phyloP scores from a whole-genome alignment of 2,797 vertebrate genomes.

The Pterois miles region DNA sequence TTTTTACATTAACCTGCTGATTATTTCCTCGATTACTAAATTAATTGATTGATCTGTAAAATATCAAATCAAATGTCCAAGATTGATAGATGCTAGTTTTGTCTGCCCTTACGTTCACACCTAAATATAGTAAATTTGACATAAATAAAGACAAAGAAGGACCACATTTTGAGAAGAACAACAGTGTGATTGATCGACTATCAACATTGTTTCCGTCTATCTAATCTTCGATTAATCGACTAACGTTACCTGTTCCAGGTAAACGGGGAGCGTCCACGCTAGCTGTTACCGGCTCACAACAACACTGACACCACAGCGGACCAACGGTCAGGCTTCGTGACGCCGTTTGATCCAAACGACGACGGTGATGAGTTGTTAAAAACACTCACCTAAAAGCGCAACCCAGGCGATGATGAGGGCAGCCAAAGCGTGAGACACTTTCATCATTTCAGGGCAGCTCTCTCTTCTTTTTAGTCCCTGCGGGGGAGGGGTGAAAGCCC shows the following conservation, averaged over 20 bases:
- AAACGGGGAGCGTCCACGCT: no score
- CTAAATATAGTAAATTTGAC: no score
- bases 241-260: not conserved
- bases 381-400: conserved; percentile 75
- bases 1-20: no score
- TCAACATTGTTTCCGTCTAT: not conserved
- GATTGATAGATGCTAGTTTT: not conserved
- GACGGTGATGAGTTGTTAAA: not conserved
- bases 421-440: not conserved
- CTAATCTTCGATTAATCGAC: not conserved
- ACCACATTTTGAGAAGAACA: no score
- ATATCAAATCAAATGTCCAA: not conserved
- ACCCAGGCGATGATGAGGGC: conserved; percentile 49
- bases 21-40: not conserved
- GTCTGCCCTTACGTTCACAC: not conserved
- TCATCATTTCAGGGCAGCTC: conserved; percentile 60
- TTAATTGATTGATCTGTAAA: not conserved
- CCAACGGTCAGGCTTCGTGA: not conserved
- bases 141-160: no score
- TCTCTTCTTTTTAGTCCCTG: not conserved
- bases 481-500: not conserved
- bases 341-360: not conserved
- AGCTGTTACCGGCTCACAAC: not conserved
- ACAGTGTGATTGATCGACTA: not conserved
- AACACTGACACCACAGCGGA: not conserved